Percentiles rank a stretch among this genome's conserved stretches.
Conservation (phyloP, 2,888 invertebrate genomes). For the Polymixis flavicincta region DNA sequence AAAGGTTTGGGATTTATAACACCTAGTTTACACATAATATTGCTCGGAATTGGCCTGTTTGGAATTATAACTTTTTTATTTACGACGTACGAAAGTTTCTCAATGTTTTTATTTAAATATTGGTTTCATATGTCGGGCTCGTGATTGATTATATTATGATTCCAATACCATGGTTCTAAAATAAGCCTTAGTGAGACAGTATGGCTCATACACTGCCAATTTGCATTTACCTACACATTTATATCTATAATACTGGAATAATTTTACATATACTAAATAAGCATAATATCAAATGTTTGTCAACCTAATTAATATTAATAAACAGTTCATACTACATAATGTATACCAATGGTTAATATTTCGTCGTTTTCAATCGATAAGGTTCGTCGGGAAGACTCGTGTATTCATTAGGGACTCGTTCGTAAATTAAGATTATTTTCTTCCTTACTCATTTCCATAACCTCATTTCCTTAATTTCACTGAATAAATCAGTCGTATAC, state of each 20-base stretch:
- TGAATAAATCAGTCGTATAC: background rate
- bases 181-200: slow-evolving; percentile 14
- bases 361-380: slow-evolving; percentile 58
- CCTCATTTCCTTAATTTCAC: background rate
- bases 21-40: slow-evolving; percentile 42
- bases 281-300: slow-evolving; percentile 50
- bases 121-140: slow-evolving; percentile 8
- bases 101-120: slow-evolving; percentile 48
- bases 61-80: slow-evolving; percentile 58
- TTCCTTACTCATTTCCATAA: background rate
- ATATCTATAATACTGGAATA: slow-evolving; percentile 54
- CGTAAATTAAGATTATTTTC: slow-evolving; percentile 1
- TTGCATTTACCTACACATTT: slow-evolving; percentile 21
- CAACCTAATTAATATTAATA: slow-evolving; percentile 56
- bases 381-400: slow-evolving; percentile 15
- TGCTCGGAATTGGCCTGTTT: slow-evolving; percentile 47
- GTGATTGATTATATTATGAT: slow-evolving; percentile 54
- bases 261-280: slow-evolving; percentile 56
- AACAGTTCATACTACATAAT: slow-evolving; percentile 53
- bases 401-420: slow-evolving; percentile 34
- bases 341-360: slow-evolving; percentile 57
- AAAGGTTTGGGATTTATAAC: slow-evolving; percentile 45
- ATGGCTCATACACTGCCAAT: slow-evolving; percentile 11
- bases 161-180: slow-evolving; percentile 10
- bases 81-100: slow-evolving; percentile 42